Percentiles rank a stretch among this genome's conserved stretches.
Conservation (phyloP, 2,113 vertebrate genomes). For the Eptatretus burgeri region DNA sequence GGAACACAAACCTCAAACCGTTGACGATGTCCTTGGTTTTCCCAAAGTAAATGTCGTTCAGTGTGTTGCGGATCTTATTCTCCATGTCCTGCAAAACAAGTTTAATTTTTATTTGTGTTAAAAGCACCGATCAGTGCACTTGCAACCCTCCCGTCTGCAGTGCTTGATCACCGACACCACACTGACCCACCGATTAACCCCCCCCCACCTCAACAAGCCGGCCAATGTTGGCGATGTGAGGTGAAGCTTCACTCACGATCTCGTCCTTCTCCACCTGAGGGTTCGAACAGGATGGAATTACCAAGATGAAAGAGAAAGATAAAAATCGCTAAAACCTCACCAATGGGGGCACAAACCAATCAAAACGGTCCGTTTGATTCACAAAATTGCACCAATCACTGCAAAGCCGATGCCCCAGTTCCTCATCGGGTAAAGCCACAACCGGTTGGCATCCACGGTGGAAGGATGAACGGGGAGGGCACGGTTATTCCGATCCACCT, state of each 20-base stretch:
- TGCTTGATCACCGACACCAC: rapidly evolving
- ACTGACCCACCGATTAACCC: background rate
- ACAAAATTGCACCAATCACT: no score
- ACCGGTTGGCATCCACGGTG: no score
- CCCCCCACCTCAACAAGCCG: constrained; percentile 69
- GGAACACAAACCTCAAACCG: constrained; percentile 44
- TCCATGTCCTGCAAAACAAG: constrained; percentile 55
- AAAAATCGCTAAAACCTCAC: no score
- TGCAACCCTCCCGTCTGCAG: rapidly evolving
- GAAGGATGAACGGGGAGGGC: no score
- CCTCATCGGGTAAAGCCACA: no score
- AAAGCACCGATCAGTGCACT: rapidly evolving
- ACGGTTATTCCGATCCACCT: no score
- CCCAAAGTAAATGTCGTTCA: constrained; percentile 98
- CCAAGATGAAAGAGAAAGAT: no score
- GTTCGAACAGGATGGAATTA: constrained; percentile 14
- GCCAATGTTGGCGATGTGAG: constrained; percentile 91
- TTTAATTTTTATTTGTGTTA: background rate
- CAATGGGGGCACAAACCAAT: no score
- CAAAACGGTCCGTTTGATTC: no score
- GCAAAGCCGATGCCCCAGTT: no score
- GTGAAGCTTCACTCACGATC: constrained; percentile 63
- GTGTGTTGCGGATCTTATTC: constrained; percentile 97
- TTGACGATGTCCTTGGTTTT: constrained; percentile 99
- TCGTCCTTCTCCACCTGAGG: constrained; percentile 84